Evolutionary conservation across 2,797 vertebrate species (phyloP), one percentile per base, ranked within the genome.

Genomic region (Rhabdomys pumilio): DNA sequence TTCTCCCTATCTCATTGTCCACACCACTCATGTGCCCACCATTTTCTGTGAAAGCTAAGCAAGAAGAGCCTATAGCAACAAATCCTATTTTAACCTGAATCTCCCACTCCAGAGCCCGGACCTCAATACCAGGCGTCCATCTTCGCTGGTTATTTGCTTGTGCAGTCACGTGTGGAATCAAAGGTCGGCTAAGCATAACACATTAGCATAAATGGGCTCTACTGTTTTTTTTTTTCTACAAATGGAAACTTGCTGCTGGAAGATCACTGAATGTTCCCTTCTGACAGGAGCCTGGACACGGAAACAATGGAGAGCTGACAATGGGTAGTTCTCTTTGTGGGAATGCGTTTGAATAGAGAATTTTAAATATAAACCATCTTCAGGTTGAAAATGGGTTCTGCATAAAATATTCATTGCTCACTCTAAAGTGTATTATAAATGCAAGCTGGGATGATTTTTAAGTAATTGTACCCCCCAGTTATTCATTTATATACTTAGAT

Each of bases 281-380:
- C 47, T 84, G 93, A 96, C 92, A 91, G 86, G 34, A 81, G 75
- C 50, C 83, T 96, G 95, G 86, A 96, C 95, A 34, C 17, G 95
- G 72, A 84, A 92, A 97, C 95, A 97, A 95, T 95, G 69, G 89
- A 31, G 55, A 41, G 31, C 79, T 76, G 57, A 89, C 87, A 95
- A 95, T 83, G 19, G 41, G 88, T 17, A 12, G 88, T 73, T 95
- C 90, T 90, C 96, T 95, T 88, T 57, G 55, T 73, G 87, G 93
- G 87, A 92, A 94, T 91, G 90, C 82, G 91, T 95, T 95, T 97
- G 96, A 87, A 97, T 98, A 98, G 97, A 96, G 93, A 98, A 93
- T 98, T 97, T 98, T 98, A 97, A 98, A 98, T 98, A 98, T 98
- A 98, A 98, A 97, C 98, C 98, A 82, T 81, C 97, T 96, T 95